Conservation (phyloP, 1,140 invertebrate species). For the Drosophila rhopaloa region DNA sequence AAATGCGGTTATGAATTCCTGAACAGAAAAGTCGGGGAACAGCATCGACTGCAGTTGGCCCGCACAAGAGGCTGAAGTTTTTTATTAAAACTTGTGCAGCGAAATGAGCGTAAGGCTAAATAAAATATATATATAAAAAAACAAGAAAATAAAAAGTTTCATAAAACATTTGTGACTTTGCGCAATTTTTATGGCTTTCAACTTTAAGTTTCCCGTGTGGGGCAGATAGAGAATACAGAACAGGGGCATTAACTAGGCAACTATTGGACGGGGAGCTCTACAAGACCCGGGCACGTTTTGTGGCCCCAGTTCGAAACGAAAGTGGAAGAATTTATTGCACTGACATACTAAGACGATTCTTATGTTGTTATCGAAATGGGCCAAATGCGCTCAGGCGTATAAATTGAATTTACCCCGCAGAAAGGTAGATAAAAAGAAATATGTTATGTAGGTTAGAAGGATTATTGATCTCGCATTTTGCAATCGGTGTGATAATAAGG, state of each 20-base stretch:
- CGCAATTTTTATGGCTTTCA: conserved; percentile 71
- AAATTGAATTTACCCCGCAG: conserved; percentile 39
- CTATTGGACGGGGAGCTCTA: conserved; percentile 16
- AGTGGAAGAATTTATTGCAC: conserved; percentile 71
- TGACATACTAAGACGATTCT: conserved; percentile 64
- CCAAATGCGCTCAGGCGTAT: conserved; percentile 60
- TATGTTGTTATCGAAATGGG: conserved; percentile 68
- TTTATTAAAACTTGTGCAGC: conserved; percentile 75
- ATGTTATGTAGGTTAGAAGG: conserved; percentile 13
- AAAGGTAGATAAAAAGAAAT: conserved; percentile 6
- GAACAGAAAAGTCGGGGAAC: conserved; percentile 47
- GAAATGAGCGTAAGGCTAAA: conserved; percentile 64
- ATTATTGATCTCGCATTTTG: conserved; percentile 7
- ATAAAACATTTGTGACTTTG: conserved; percentile 80
- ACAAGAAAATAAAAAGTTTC: conserved; percentile 55
- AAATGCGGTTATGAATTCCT: conserved; percentile 80
- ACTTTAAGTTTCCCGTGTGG: conserved; percentile 63
- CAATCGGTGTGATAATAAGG: not conserved
- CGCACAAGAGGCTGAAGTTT: conserved; percentile 50
- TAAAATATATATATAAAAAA: conserved; percentile 57
- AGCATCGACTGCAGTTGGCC: conserved; percentile 43
- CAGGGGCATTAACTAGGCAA: conserved; percentile 33
- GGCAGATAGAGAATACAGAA: conserved; percentile 1
- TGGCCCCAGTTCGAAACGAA: conserved; percentile 45
- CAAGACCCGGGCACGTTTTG: conserved; percentile 37